Evolutionary conservation across 37 sponge, comb jelly and placozoan species (phyloP), one percentile per base, ranked within the genome.

Genomic region (Hexactinellida sp.): DNA sequence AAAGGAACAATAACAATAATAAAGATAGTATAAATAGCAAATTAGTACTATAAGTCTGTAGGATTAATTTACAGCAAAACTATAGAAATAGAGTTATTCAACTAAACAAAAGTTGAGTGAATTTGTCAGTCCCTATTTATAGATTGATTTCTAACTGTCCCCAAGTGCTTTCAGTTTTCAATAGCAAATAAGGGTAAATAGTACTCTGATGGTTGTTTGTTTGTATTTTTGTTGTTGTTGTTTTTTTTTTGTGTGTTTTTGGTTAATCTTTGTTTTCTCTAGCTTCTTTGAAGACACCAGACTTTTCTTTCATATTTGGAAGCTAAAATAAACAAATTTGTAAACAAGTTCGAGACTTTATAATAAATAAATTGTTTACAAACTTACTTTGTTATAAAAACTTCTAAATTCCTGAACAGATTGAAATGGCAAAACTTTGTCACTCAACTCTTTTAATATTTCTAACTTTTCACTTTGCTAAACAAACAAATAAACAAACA

Each of bases 341-440:
- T 63, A 63, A 63, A 63, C 76, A 63, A 63, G 52, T n/a, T n/a
- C n/a, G n/a, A n/a, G n/a, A n/a, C n/a, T n/a, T n/a, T n/a, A n/a
- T n/a, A n/a, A n/a, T n/a, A n/a, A n/a, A 47, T 47, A 47, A 47
- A 16, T 19, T 9, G 16, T 47, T 9, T 47, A 47, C 16, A 16
- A 63, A 32, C 25, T 28, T 25, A 63, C 76, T 23, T 63, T 63
- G 76, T 63, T 63, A n/a, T 63, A 63, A 28, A 21, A 7, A 63
- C 30, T 63, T 63, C 76, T 10, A 23, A 63, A 63, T 63, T 63
- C 76, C 34, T 63, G 76, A 3, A 63, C 76, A 63, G 1, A 21
- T 21, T 63, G 25, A n/a, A 32, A 63, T 63, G 76, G 76, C 76
- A 63, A n/a, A 63, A 63, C 76, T 63, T 63, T 63, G 13, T 63